Evolutionary conservation across 2,797 vertebrate species (phyloP).

Genomic region (Pantherophis vulpinus): DNA sequence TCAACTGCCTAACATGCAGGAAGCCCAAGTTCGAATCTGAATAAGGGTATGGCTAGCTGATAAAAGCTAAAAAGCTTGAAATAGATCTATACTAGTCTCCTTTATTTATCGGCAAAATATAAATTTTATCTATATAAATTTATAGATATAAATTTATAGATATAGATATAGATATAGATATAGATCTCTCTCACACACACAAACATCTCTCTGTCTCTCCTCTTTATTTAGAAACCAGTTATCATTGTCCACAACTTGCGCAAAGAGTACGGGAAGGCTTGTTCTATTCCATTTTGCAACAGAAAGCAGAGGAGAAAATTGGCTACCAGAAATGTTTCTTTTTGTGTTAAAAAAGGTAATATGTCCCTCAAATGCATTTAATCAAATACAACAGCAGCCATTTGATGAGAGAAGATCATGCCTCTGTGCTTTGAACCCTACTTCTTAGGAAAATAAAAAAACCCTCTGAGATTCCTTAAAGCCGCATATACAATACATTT

Average conservation of each 20-base stretch:
- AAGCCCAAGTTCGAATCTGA: too few relatives aligned
- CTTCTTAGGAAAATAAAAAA: not conserved
- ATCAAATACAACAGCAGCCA: not conserved
- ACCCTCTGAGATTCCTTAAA: not conserved
- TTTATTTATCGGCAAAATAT: too few relatives aligned
- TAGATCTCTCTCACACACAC: not conserved
- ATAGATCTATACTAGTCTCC: too few relatives aligned
- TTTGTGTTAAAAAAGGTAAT: conserved; percentile 90
- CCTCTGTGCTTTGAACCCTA: not conserved
- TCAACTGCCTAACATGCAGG: too few relatives aligned
- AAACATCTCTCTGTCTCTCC: not conserved
- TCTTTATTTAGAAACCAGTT: conserved; percentile 75
- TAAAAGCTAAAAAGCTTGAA: too few relatives aligned
- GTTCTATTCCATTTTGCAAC: conserved; percentile 69
- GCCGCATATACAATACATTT: not conserved
- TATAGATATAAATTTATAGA: too few relatives aligned
- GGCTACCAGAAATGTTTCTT: conserved; percentile 84
- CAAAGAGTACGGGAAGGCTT: conserved; percentile 81
- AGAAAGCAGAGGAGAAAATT: conserved; percentile 72
- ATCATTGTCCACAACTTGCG: conserved; percentile 83
- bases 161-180: too few relatives aligned
- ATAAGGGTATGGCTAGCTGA: too few relatives aligned
- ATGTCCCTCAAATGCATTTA: not conserved
- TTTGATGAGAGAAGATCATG: not conserved
- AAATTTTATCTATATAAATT: too few relatives aligned